A percentile compares a stretch with the other conserved stretches of the same genome.
These are phyloP conservation scores for Elephantulus edwardii DNA, from an alignment of 2,113 vertebrate species.

Conservation along the genomic window DNA sequence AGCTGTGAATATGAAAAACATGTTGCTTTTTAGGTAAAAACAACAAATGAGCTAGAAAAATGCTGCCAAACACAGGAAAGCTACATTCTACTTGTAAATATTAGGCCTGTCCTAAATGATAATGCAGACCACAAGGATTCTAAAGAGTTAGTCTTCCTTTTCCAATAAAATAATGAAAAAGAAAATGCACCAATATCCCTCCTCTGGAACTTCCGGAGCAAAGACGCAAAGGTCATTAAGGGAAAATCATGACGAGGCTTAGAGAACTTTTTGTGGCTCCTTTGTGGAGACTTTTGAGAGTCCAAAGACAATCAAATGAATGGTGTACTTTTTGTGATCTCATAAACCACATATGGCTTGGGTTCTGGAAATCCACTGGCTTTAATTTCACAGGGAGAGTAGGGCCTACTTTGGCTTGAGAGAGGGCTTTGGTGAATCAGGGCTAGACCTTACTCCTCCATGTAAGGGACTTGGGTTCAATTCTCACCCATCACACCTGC, in stretches of 20 bases:
- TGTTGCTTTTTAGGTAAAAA: slow-evolving; percentile 42
- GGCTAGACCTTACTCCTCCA: not conserved
- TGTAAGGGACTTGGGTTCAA: not conserved
- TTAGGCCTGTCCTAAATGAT: not conserved
- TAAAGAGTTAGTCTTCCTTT: not conserved
- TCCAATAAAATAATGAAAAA: not conserved
- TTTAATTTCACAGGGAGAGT: not conserved
- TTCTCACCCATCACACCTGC: not conserved
- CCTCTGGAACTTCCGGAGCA: not conserved
- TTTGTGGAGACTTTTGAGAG: not conserved
- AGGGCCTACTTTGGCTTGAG: not conserved
- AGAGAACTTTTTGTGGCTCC: not conserved
- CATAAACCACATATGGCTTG: not conserved
- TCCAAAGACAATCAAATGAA: not conserved
- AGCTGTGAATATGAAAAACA: not conserved
- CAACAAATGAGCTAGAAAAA: not conserved
- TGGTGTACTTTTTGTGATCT: not conserved
- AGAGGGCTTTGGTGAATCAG: not conserved
- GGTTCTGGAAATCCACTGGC: not conserved
- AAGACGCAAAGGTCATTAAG: not conserved
- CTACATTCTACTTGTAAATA: slow-evolving; percentile 1
- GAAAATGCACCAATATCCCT: not conserved
- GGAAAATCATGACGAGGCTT: not conserved
- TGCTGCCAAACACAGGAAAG: not conserved
- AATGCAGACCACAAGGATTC: not conserved